Evolutionary conservation across 1,140 invertebrate genomes (phyloP), one percentile per base, ranked within the genome.

Genomic region (Aphelinus atriplicis): DNA sequence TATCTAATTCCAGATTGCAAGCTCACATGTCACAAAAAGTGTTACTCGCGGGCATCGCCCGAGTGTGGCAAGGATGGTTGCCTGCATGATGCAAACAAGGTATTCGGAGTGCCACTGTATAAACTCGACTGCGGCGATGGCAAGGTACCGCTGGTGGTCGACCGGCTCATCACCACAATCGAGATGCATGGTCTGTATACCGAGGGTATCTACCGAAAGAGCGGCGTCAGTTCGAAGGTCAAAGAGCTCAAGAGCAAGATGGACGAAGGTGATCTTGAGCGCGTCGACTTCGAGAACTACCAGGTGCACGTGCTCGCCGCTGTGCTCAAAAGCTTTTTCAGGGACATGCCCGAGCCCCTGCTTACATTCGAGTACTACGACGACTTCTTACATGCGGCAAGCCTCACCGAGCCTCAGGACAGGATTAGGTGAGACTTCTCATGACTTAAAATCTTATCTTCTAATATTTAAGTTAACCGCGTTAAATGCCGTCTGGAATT

Each of bases 311-410:
- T 98, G 3, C 88, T 97, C 55, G 94, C 96, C 0, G 95, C 95
- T 26, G 94, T 97, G n/a, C 88, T 98, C 26, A 98, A 98, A 87
- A 91, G 91, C 60, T 97, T 97, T 88, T 94, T 98, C 82, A 90
- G 96, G 46, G 96, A 98, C 82, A 93, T 98, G 90, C 94, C 95
- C 2, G 97, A 98, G 86, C 97, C 97, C 10, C 86, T 98, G 68
- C 89, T 98, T 76, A 98, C 96, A 43, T 97, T 94, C 87, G 96
- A 98, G 79, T 92, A 95, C 60, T 98, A 98, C 85, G 96, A 98
- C 84, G 96, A 98, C 84, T 97, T 98, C 83, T 90, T 98, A 61
- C 91, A 95, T 79, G 95, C 95, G 57, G 93, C 94, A 48, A 94
- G 95, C 84, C 90, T 97, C 26, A 91, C 92, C 26, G 94, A 97